Conservation (phyloP, 2,888 invertebrate genomes). For the Orthosia incerta region DNA sequence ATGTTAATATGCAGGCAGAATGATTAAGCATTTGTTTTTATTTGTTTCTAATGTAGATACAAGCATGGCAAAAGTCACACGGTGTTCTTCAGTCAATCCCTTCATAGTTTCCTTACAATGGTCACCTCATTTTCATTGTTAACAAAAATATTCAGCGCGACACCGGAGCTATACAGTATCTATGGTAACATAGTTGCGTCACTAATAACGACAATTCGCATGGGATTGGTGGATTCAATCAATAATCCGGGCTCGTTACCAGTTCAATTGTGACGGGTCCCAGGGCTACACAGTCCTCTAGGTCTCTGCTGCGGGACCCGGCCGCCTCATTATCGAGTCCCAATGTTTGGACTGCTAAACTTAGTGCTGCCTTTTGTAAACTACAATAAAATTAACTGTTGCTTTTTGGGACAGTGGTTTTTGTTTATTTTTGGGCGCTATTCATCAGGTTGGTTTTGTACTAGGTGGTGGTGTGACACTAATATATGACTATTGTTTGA, state of each 20-base stretch:
- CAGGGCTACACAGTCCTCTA: constrained; percentile 64
- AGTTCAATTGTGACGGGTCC: constrained; percentile 78
- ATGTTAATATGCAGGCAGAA: not conserved
- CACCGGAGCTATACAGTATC: constrained; percentile 7
- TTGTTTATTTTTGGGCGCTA: constrained; percentile 9
- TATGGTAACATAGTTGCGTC: constrained; percentile 48
- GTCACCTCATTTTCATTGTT: not conserved
- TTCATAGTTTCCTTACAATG: not conserved
- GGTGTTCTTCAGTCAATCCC: not conserved
- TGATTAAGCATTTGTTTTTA: not conserved
- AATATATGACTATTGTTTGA: not conserved
- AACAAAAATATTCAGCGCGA: constrained; percentile 1
- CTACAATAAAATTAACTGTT: constrained; percentile 51
- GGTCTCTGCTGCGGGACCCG: constrained; percentile 49
- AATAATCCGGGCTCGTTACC: constrained; percentile 80
- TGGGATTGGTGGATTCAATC: constrained; percentile 78
- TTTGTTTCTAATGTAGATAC: not conserved
- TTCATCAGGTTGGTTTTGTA: constrained; percentile 3
- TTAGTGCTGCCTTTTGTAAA: constrained; percentile 48
- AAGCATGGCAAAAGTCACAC: not conserved
- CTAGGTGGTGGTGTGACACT: not conserved
- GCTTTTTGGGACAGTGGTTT: constrained; percentile 27
- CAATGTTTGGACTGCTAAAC: constrained; percentile 58
- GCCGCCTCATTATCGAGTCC: constrained; percentile 58
- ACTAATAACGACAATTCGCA: constrained; percentile 74